phyloP scores from a whole-genome alignment of 1,140 invertebrate genomes.

The Arion vulgaris region DNA sequence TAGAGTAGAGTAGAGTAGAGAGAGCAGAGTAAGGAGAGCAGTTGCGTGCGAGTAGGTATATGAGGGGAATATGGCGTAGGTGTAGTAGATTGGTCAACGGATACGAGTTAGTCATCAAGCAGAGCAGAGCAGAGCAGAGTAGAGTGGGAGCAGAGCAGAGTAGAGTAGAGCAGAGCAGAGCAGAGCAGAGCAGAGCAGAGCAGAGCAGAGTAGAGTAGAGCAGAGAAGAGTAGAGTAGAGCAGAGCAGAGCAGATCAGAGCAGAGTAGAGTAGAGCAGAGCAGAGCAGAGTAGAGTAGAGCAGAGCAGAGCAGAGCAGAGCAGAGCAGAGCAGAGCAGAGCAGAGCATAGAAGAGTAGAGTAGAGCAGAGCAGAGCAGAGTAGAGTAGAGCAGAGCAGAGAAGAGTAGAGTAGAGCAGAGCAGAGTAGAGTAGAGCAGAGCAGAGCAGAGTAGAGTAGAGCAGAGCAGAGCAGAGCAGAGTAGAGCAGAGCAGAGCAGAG shows the following conservation, averaged over 20 bases:
- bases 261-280: slow-evolving; percentile 14
- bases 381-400: not conserved
- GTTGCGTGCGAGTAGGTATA: too few relatives aligned
- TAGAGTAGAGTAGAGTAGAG: too few relatives aligned
- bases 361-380: not conserved
- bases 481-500: not conserved
- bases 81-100: too few relatives aligned
- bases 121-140: slow-evolving; percentile 8
- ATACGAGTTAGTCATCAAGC: too few relatives aligned
- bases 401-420: slow-evolving; percentile 13
- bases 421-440: not conserved
- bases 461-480: not conserved
- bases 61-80: too few relatives aligned
- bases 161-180: slow-evolving; percentile 27
- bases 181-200: slow-evolving; percentile 5
- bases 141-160: slow-evolving; percentile 26
- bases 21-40: too few relatives aligned
- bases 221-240: slow-evolving; percentile 31
- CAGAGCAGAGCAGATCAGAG: slow-evolving; percentile 25
- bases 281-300: slow-evolving; percentile 16
- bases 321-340: too few relatives aligned
- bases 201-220: slow-evolving; percentile 26
- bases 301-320: not conserved
- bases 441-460: not conserved
- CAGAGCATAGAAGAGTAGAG: not conserved